Conservation (phyloP, 2,113 vertebrate genomes). For the Suricata suricatta region DNA sequence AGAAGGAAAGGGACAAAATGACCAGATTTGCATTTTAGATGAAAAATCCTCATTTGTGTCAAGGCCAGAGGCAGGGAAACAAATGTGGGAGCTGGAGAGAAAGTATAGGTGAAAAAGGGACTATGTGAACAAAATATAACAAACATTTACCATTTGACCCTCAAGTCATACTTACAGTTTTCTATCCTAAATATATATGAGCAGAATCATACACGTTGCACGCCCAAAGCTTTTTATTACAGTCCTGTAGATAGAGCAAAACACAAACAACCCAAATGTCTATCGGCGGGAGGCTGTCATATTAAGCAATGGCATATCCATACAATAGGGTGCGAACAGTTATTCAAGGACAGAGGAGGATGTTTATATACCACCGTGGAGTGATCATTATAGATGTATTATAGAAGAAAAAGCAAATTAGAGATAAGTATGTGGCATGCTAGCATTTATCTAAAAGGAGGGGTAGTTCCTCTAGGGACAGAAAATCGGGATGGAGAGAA, state of each 20-base stretch:
- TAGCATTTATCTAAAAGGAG: background rate
- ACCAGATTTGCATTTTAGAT: background rate
- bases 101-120: background rate
- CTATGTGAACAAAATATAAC: background rate
- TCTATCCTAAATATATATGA: background rate
- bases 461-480: background rate
- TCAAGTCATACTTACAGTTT: background rate
- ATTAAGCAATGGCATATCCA: background rate
- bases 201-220: background rate
- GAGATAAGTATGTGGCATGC: background rate
- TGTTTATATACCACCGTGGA: background rate
- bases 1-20: background rate
- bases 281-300: background rate
- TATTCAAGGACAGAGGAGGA: background rate
- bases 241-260: background rate
- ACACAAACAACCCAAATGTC: background rate
- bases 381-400: background rate
- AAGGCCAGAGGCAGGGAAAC: background rate
- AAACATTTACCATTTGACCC: background rate
- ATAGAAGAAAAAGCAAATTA: background rate
- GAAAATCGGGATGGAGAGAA: background rate
- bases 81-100: background rate
- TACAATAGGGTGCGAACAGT: background rate
- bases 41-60: background rate
- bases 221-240: background rate